Conservation (phyloP, 2,797 vertebrate genomes). For the Anguilla marmorata region DNA sequence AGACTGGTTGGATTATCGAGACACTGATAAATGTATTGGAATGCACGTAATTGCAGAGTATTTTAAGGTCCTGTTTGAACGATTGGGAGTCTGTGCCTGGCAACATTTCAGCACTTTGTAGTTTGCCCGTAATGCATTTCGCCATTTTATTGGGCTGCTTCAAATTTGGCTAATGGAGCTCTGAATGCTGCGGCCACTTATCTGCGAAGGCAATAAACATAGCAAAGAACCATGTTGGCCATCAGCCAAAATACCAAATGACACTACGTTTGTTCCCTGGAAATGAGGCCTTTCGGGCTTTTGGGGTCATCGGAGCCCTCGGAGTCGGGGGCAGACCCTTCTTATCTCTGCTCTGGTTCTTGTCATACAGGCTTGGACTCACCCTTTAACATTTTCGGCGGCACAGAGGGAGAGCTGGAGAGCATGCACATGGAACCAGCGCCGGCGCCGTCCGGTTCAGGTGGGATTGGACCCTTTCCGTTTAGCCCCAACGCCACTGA, state of each 20-base stretch:
- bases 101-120: neutral
- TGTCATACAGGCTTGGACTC: constrained; percentile 44
- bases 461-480: constrained; percentile 89
- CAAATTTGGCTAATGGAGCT: constrained; percentile 11
- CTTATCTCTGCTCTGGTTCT: neutral
- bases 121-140: neutral
- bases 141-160: neutral
- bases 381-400: constrained; percentile 61
- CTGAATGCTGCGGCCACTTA: neutral
- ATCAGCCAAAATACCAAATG: neutral
- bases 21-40: neutral
- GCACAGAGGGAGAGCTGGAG: constrained; percentile 74
- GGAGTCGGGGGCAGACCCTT: neutral
- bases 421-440: constrained; percentile 83
- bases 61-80: neutral
- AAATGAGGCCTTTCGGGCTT: neutral
- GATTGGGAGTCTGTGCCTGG: neutral
- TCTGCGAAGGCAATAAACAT: neutral
- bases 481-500: constrained; percentile 82
- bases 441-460: constrained; percentile 75
- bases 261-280: neutral
- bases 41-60: neutral
- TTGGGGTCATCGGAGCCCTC: neutral
- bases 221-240: neutral
- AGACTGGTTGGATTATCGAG: neutral